Evolutionary conservation across 2,113 vertebrate genomes (phyloP), one percentile per base, ranked within the genome.

Genomic region (Nerophis lumbriciformis): DNA sequence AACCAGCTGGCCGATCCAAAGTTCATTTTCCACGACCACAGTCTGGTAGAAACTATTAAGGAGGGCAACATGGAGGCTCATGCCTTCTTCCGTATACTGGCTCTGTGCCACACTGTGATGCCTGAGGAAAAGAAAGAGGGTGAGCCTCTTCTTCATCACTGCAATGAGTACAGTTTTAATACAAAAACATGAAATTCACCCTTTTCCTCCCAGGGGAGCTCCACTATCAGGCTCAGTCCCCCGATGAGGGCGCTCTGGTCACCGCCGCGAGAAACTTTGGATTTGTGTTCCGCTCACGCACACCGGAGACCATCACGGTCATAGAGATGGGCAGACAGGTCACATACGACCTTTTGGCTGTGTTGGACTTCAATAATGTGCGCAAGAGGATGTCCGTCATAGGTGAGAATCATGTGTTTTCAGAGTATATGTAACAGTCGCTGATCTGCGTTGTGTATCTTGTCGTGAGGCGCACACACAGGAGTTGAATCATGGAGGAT

Each of bases 321-420:
- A 54, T 94, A 10, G 94, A 98, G 85, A 93, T 96, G 94, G 96
- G 92, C 15, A 60, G 52, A 61, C 77, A 78, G 4, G 88, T 87
- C 65, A 72, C 83, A 39, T 99, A 97, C 19, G 78, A 94, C 28
- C 90, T 99, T 5, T 85, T 97, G 68, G 92, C 94, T 6, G 88
- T 99, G 68, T 89, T 99, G 72, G 97, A 99, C 82, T 99, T 99
- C 76, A 94, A 88, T 80, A 96, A 94, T 0, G 87, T 94, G 50
- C 92, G 95, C 78, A 99, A 98, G 79, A 89, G 97, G 73, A 99
- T 99, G 96, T 97, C 95, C 45, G 95, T 98, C 39, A 94, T 98
- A 57, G 95, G 95, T 90, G 62, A 78, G 85, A 57, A 0, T 42
- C 8, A 0, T 39, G 38, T 39, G 38, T 39, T 39, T 39, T 39